Evolutionary conservation across 1,140 invertebrate species (phyloP), one percentile per base, ranked within the genome.

Genomic region (Lepidotrigona ventralis): DNA sequence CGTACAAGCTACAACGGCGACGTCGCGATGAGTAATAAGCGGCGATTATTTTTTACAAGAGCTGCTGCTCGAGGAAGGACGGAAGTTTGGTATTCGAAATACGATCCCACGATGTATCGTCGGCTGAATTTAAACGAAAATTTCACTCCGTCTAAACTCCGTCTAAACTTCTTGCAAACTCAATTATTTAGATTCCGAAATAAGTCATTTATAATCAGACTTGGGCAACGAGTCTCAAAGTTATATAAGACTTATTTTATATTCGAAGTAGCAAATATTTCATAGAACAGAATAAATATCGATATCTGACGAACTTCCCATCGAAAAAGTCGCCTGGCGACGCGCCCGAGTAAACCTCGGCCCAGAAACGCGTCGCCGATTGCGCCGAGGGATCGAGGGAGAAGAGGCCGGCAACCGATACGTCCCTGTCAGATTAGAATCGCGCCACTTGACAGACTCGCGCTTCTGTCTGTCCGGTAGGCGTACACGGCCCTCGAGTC

Each of bases 381-480:
- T 88, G 85, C 84, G 11, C 26, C 3, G 8, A 39, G 54, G 51
- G 14, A 26, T 63, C 85, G 63, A 19, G 79, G 77, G 74, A 33
- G 64, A 21, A 15, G 23, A 11, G 54, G 58, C 60, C 73, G 66
- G 56, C 39, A 58, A 51, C 91, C 91, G 91, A 93, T 93, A 93
- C 93, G 91, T 93, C 91, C 87, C 90, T 92, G 93, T 93, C 92
- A 93, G 92, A 93, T 93, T 93, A 93, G 90, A 90, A 93, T 93
- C 93, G 91, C 90, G 85, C 88, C 83, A 90, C 92, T 93, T 93
- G 92, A 93, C 92, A 93, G 92, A 91, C 92, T 93, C 91, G 92
- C 92, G 92, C 92, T 93, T 93, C 93, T 93, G 93, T 92, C 92
- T 90, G 92, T 93, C 92, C 82, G 39, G 75, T 23, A n/a, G 46